Evolutionary conservation across 2,888 invertebrate genomes (phyloP).

Genomic region (Halocaridina rubra): DNA sequence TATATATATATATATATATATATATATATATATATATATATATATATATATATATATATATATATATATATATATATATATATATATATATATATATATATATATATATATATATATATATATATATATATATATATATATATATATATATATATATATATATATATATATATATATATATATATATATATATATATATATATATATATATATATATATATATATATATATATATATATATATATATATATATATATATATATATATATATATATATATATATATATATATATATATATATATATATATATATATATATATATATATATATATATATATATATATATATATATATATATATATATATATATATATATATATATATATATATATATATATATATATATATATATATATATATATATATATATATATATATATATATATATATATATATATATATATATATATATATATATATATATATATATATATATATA

Average conservation of each 20-base stretch:
- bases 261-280: not conserved
- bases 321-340: conserved; percentile 7
- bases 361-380: not conserved
- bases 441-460: not conserved
- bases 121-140: no score
- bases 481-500: not conserved
- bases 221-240: not conserved
- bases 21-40: no score
- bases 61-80: no score
- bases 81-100: no score
- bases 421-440: conserved; percentile 14
- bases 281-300: not conserved
- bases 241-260: not conserved
- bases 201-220: not conserved
- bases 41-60: no score
- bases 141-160: no score
- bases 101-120: no score
- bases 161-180: not conserved
- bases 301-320: conserved; percentile 14
- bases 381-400: not conserved
- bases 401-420: not conserved
- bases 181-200: not conserved
- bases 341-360: not conserved
- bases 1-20: no score
- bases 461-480: not conserved